phyloP scores from a whole-genome alignment of 1,140 invertebrate species.

The Papilio polytes region DNA sequence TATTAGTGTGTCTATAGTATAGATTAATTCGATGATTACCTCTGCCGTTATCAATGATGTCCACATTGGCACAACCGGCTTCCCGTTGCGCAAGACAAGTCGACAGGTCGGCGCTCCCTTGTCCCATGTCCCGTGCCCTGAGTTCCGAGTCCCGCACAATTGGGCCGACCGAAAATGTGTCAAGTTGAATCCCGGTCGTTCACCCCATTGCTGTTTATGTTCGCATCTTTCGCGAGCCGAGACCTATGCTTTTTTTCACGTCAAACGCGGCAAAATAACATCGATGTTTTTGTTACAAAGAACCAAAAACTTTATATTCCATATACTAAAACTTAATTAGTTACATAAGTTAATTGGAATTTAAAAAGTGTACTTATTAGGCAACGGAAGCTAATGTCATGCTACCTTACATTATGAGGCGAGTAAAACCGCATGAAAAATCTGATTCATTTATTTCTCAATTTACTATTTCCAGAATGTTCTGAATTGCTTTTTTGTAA shows the following conservation, averaged over 20 bases:
- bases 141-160: conserved; percentile 60
- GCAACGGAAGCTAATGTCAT: background rate
- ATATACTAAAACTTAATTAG: too few relatives aligned
- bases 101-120: conserved; percentile 67
- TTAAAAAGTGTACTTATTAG: background rate
- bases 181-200: conserved; percentile 79
- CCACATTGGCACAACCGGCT: conserved; percentile 63
- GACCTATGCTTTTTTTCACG: conserved; percentile 42
- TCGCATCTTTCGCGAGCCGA: conserved; percentile 63
- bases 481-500: background rate
- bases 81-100: conserved; percentile 71
- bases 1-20: too few relatives aligned
- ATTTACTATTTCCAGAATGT: background rate
- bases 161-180: conserved; percentile 80
- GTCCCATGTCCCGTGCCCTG: conserved; percentile 47
- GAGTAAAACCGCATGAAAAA: background rate
- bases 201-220: conserved; percentile 67
- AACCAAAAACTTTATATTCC: too few relatives aligned
- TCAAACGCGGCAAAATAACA: background rate
- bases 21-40: conserved; percentile 19
- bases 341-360: too few relatives aligned
- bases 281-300: background rate
- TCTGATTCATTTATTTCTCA: background rate
- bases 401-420: background rate
- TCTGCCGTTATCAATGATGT: conserved; percentile 32